Base-by-base conservation (phyloP, 1,140 invertebrate species). In the Aphaenogaster ashmeadi region DNA sequence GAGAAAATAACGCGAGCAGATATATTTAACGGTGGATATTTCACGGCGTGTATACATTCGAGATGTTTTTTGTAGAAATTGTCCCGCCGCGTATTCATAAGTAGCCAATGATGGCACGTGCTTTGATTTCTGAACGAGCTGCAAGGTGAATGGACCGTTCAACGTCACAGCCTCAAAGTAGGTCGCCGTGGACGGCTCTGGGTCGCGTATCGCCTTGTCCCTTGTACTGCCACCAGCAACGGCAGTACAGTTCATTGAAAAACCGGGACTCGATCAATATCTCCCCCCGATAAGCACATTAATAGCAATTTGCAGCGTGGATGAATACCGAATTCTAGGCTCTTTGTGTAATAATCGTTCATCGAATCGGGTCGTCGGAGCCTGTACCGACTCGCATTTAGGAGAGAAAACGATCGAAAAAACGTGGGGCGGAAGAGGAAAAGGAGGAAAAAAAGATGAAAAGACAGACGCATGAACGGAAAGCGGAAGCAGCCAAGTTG, bases 61-160 rank as follows among this genome's bases (percentile, higher is more conserved):
- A 58, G 3, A 66, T 52, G 47, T 69, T 41, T 69, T 27, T n/a
- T 11, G n/a, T 41, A 47, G 15, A 69, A 81, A 71, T 54, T 54
- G n/a, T 11, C 47, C 44, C 18, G 7, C 0, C 47, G 56, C 21
- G 54, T 83, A 60, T 74, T 84, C 56, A 21, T 38, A 60, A 74
- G 80, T 60, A 75, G 58, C 75, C 41, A 41, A 74, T 36, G 38
- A 47, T 18, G 58, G 52, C 80, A 52, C 75, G 83, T 87, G 58
- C 71, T 87, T 87, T 77, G 58, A 77, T 81, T 87, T 87, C 69
- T 89, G 89, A 90, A 90, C 81, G 89, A 91, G 88, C 79, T 81
- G 75, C 91, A 93, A 92, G 91, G 92, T 93, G 93, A 93, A 93
- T 93, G 93, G 93, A 93, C 92, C 88, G 71, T 87, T 74, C 90